Evolutionary conservation across 2,797 vertebrate genomes (phyloP).

Genomic region (Dromococcyx pavoninus): DNA sequence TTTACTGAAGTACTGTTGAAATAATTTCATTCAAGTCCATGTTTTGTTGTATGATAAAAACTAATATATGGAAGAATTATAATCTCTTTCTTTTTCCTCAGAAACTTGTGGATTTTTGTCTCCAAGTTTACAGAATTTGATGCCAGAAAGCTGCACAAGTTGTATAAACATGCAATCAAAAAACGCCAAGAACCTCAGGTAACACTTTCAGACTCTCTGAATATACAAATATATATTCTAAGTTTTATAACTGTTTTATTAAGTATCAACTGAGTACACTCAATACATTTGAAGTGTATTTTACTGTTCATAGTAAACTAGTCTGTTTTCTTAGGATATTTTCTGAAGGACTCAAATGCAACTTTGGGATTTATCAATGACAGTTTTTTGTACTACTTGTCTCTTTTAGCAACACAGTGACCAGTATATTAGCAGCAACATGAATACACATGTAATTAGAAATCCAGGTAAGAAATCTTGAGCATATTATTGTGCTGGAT

Average conservation of each 20-base stretch:
- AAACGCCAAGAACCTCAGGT: constrained; percentile 96
- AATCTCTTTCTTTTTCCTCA: constrained; percentile 65
- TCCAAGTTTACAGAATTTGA: constrained; percentile 99
- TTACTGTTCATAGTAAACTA: constrained; percentile 3
- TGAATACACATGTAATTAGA: constrained; percentile 84
- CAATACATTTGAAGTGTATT: background rate
- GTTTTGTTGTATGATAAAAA: background rate
- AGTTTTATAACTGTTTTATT: background rate
- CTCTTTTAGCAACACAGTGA: constrained; percentile 83
- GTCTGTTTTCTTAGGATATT: constrained; percentile 14
- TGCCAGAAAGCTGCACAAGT: constrained; percentile 94
- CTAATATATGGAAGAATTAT: background rate
- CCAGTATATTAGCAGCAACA: constrained; percentile 83
- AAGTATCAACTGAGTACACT: background rate
- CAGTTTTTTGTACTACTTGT: constrained; percentile 1
- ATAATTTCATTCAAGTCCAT: background rate
- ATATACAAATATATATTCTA: background rate
- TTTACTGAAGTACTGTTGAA: background rate
- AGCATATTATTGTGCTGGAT: background rate
- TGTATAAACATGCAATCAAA: constrained; percentile 98
- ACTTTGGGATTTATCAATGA: background rate
- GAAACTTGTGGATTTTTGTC: constrained; percentile 98
- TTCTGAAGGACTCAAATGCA: constrained; percentile 6
- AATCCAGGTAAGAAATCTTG: constrained; percentile 83
- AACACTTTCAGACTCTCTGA: constrained; percentile 4